Evolutionary conservation across 2,113 vertebrate genomes (phyloP).

Genomic region (Ceyx margarethae): DNA sequence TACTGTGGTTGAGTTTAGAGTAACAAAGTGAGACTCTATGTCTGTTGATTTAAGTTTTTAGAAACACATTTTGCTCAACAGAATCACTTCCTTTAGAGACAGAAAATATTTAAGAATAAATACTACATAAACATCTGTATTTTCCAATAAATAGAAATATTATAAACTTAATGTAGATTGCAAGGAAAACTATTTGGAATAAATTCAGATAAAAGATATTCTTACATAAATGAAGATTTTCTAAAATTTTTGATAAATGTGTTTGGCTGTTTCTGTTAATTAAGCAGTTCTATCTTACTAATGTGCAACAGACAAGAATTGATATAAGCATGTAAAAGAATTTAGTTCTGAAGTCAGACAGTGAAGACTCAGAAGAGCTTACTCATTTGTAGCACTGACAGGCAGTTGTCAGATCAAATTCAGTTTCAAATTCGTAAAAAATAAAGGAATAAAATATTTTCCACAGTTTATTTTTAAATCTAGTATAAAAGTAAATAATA

Average conservation of each 20-base stretch:
- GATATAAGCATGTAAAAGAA: background rate
- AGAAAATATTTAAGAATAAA: constrained; percentile 20
- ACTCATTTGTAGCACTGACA: background rate
- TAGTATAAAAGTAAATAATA: background rate
- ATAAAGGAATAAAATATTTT: background rate
- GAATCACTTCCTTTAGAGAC: background rate
- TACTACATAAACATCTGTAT: background rate
- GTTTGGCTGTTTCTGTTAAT: background rate
- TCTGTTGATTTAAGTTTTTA: constrained; percentile 62
- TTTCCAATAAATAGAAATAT: background rate
- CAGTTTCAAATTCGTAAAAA: background rate
- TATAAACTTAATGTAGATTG: background rate
- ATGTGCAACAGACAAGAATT: background rate
- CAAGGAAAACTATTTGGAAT: background rate
- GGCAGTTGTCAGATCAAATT: background rate
- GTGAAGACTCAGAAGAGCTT: background rate
- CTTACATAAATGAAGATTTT: background rate
- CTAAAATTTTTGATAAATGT: background rate
- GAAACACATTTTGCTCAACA: background rate
- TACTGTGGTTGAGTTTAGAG: constrained; percentile 71
- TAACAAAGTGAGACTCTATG: constrained; percentile 62
- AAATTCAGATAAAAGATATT: background rate
- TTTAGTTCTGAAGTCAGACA: background rate
- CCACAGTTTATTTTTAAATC: background rate
- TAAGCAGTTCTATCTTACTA: background rate